These are phyloP conservation scores for Oreochromis aureus DNA, from an alignment of 2,113 vertebrate species.

Conservation along the genomic window DNA sequence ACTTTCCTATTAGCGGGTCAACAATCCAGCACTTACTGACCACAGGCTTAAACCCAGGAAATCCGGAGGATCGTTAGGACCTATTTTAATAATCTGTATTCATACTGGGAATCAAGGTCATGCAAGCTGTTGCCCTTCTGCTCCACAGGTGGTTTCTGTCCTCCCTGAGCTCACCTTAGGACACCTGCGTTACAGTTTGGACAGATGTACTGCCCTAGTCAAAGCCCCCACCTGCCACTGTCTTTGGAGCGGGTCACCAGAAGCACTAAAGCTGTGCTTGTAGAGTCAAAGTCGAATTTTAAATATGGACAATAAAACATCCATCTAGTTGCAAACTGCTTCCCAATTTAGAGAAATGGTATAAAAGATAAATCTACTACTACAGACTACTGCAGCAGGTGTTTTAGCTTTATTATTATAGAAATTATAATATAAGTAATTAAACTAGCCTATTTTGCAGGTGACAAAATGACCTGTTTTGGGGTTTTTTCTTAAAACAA, in stretches of 20 bases:
- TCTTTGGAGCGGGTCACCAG: background rate
- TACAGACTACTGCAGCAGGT: background rate
- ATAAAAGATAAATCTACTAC: background rate
- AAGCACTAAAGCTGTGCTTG: background rate
- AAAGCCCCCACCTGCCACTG: background rate
- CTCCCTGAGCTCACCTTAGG: background rate
- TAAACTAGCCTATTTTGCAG: background rate
- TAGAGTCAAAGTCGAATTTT: background rate
- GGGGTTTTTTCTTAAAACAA: background rate
- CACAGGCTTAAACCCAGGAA: background rate
- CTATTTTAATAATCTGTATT: background rate
- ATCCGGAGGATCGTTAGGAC: accelerated
- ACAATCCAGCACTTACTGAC: background rate
- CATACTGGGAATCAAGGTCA: background rate
- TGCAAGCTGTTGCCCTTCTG: background rate
- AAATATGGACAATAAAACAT: background rate
- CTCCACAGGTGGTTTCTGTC: background rate
- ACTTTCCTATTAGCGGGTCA: background rate
- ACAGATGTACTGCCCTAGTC: background rate
- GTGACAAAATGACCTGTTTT: background rate
- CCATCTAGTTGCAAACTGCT: background rate
- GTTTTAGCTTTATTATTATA: background rate
- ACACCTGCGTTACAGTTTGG: background rate
- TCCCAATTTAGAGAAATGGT: background rate
- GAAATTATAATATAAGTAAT: background rate